Evolutionary conservation across 1,140 invertebrate genomes (phyloP).

Genomic region (Apis florea): DNA sequence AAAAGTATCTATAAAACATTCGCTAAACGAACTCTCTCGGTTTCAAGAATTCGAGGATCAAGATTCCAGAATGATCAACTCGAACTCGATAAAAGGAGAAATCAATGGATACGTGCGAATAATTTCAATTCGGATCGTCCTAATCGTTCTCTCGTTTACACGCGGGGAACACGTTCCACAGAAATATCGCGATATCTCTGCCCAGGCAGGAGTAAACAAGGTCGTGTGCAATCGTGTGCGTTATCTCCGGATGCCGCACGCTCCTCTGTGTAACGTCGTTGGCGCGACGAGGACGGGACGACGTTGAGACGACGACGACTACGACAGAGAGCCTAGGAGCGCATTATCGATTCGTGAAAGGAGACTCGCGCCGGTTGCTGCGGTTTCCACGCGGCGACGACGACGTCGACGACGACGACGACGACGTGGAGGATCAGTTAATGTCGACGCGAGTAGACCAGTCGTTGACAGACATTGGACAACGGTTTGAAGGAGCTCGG

Average conservation of each 20-base stretch:
- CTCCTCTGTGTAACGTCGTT: neutral
- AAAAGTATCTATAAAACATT: no score
- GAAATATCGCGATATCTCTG: neutral
- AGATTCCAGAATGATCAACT: no score
- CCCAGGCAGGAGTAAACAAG: neutral
- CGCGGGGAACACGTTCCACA: neutral
- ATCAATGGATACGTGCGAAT: neutral
- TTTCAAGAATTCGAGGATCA: no score
- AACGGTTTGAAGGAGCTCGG: neutral
- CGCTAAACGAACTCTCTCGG: no score
- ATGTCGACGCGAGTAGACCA: slow-evolving; percentile 9
- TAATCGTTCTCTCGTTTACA: neutral
- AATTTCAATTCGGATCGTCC: no score
- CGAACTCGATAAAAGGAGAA: no score
- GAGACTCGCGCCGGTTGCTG: slow-evolving; percentile 38
- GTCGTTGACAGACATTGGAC: slow-evolving; percentile 38
- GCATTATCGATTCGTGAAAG: slow-evolving; percentile 57
- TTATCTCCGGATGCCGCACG: slow-evolving; percentile 13
- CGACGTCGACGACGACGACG: neutral
- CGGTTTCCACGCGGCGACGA: slow-evolving; percentile 48
- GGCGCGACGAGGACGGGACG: neutral
- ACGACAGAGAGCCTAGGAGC: slow-evolving; percentile 17
- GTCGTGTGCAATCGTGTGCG: neutral
- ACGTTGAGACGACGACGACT: neutral
- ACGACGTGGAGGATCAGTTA: neutral